Base-by-base conservation (phyloP, 35 echinoderm and acorn worm genomes). In the Chiridota heheva region DNA sequence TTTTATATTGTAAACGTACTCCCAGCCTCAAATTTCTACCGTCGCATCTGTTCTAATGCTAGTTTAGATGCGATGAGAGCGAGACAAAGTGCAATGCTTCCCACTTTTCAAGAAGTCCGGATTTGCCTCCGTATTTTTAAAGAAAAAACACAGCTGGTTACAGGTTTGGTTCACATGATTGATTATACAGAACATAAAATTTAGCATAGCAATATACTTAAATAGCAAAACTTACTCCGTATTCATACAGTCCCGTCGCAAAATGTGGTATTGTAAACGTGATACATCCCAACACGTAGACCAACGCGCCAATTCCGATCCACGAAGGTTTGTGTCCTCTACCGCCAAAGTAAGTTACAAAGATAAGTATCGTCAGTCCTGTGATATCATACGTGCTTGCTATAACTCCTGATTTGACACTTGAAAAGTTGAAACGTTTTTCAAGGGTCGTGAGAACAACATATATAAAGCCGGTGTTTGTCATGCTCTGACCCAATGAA, bases 341-440 rank as follows among this genome's bases (percentile, higher is more conserved):
- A 44, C 79, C 91, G 0, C 91, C 91, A 42, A 95, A 89, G 58
- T 95, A 95, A 8, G 80, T 85, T 51, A 95, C 91, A 56, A 95
- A 95, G 0, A 88, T 39, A 4, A 88, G 72, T 2, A 95, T 63
- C 32, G 80, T 25, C 40, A 89, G 49, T 29, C 63, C 70, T 0
- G 86, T 48, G 29, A 95, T 78, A 58, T 95, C 91, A 41, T 95
- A 95, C 7, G 82, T 83, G 57, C 72, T 85, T 8, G 81, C 91
- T 58, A 95, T 85, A 16, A 84, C 58, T 24, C 91, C 91, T 20
- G 64, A 80, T 25, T 72, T 77, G 24, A 84, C 53, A 44, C 91
- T 95, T 44, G 86, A 67, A 18, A 95, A 63, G 41, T 82, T 74
- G 70, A 89, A 95, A 20, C 91, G 80, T 62, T 81, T 66, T 36